Evolutionary conservation across 2,113 vertebrate species (phyloP), one percentile per base, ranked within the genome.

Genomic region (Opisthocomus hoazin): DNA sequence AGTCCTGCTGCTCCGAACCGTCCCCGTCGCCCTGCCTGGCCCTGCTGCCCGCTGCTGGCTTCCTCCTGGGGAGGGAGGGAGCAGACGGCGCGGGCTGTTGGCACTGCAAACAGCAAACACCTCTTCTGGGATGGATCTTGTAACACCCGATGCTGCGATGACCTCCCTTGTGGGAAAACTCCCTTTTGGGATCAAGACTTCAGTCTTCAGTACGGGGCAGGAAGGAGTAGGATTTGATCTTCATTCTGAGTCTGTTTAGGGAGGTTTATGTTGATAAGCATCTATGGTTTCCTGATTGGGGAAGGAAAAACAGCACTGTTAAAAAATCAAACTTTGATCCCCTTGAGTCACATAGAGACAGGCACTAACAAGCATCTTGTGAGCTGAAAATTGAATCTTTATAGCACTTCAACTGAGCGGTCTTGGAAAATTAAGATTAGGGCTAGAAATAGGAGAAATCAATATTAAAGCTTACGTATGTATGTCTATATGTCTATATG

Each of bases 371-470:
- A 91, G 81, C 68, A 57, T 78, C 91, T 91, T 68, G 73, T 12
- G 70, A 90, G 75, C 69, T 91, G 86, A 73, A 88, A 96, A 96
- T 94, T 88, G 81, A 91, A 84, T 93, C n/a, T 66, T 88, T 80
- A 39, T 1, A 80, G 75, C 74, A 69, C 86, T 95, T 82, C 79
- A 91, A 12, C 41, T 60, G 48, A 56, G 73, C 69, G 56, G 54
- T 23, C 58, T 48, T 60, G 68, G 63, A 76, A 89, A 95, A 94
- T 71, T 12, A 68, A 46, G 90, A 68, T 88, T 84, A 83, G 54
- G 60, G 74, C 30, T 78, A 71, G 63, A 65, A 86, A 90, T 1
- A 18, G 32, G 57, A 46, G 63, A 77, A 82, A 48, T 36, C 30
- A 46, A 11, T 63, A 48, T n/a, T 22, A 36, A 58, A 53, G 45